These are phyloP conservation scores for Sphaerophoria rueppellii DNA, from an alignment of 2,888 invertebrate species.

Conservation along the genomic window DNA sequence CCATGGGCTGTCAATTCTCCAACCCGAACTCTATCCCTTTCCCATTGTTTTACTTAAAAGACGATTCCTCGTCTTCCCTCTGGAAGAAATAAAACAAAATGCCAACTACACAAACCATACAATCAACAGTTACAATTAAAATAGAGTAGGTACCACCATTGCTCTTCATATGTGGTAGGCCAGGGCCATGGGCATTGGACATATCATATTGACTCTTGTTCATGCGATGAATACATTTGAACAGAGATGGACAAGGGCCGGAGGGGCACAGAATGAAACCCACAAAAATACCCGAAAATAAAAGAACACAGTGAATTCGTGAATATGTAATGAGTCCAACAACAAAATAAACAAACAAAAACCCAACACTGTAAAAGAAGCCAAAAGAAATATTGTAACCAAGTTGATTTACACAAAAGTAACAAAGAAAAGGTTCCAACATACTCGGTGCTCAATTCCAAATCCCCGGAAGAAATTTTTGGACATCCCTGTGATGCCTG, in stretches of 20 bases:
- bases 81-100: slow-evolving; percentile 61
- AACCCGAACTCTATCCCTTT: slow-evolving; percentile 2
- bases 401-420: neutral
- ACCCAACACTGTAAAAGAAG: slow-evolving; percentile 25
- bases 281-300: slow-evolving; percentile 56
- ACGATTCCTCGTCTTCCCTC: slow-evolving; percentile 16
- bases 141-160: slow-evolving; percentile 58
- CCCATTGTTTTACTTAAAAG: neutral
- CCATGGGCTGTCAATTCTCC: slow-evolving; percentile 37
- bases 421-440: too few species aligned
- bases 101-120: slow-evolving; percentile 45
- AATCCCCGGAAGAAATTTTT: slow-evolving; percentile 27
- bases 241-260: neutral
- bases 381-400: slow-evolving; percentile 26
- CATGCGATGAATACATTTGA: slow-evolving; percentile 19
- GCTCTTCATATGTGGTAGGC: slow-evolving; percentile 7
- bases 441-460: too few species aligned
- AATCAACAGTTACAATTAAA: slow-evolving; percentile 69
- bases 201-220: too few species aligned
- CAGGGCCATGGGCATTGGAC: neutral
- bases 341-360: slow-evolving; percentile 28
- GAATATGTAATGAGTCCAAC: slow-evolving; percentile 74
- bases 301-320: slow-evolving; percentile 61
- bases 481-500: slow-evolving; percentile 38
- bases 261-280: slow-evolving; percentile 30